Base-by-base conservation (phyloP, 2,888 invertebrate genomes). In the Tetheella fluctuosa region DNA sequence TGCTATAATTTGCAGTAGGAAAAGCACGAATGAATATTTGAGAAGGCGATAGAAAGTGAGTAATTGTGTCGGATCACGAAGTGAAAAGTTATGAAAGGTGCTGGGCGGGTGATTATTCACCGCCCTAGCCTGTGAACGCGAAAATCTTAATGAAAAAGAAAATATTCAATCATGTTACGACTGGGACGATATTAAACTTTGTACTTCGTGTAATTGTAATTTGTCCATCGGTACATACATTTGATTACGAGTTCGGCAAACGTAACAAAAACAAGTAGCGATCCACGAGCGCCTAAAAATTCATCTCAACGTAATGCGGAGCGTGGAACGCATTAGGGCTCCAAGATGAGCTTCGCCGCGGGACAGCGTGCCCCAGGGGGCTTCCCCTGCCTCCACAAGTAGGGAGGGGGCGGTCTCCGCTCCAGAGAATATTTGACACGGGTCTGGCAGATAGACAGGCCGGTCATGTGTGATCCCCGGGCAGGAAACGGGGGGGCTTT, bases 381-480 rank as follows among this genome's bases (percentile, higher is more conserved):
- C 84, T 80, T 77, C 84, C 84, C 83, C 80, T 77, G 77, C 84
- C 83, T 85, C 83, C 76, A 68, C 76, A 80, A 79, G 77, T 79
- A 79, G 80, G 83, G 77, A 78, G 87, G 87, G 83, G 90, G 90
- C 86, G 88, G 90, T 86, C 90, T 91, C 88, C 93, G 93, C 93
- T 93, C 89, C 90, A 92, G 91, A 92, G 93, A 90, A 92, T 93
- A 93, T 93, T 93, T 93, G 93, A 93, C 92, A 93, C 90, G 93
- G 93, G 93, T 93, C 92, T 91, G 93, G 93, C 93, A 92, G 93
- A 93, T 92, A 92, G 93, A 93, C 93, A 92, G 91, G 85, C 90
- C 91, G 91, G 93, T 92, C 93, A 92, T 93, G 93, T 93, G 93
- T 93, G 93, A 92, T 92, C 91, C 90, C 89, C 87, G 84, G 86